These are phyloP conservation scores for Nephrotoma appendiculata DNA, from an alignment of 2,888 invertebrate species.

Conservation along the genomic window DNA sequence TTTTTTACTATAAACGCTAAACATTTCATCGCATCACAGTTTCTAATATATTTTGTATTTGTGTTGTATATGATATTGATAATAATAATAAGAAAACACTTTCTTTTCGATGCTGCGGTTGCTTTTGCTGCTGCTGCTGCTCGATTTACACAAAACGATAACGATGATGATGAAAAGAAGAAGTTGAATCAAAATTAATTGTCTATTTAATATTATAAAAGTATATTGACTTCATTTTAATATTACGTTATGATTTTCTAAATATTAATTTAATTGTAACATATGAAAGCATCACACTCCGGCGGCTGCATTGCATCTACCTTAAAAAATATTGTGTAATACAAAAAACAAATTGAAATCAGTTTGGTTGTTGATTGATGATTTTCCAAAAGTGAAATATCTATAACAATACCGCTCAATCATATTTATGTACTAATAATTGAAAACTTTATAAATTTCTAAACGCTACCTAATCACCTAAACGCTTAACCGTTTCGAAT, in stretches of 20 bases:
- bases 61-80: not conserved
- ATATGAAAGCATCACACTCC: not conserved
- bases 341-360: not conserved
- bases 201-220: not conserved
- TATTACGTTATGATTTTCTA: not conserved
- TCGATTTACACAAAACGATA: not conserved
- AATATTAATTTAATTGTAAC: not conserved
- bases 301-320: not conserved
- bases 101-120: not conserved
- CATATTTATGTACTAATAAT: not conserved
- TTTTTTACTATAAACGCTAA: not conserved
- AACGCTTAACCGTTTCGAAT: not conserved
- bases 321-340: not conserved
- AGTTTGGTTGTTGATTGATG: not conserved
- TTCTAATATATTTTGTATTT: not conserved
- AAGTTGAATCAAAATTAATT: not conserved
- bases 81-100: not conserved
- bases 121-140: not conserved
- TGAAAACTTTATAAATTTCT: not conserved
- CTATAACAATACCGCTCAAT: not conserved
- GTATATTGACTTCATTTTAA: not conserved
- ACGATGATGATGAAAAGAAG: not conserved
- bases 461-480: not conserved
- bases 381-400: not conserved
- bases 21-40: not conserved